Base-by-base conservation (phyloP, 1,140 invertebrate genomes). In the Gryon sp. region DNA sequence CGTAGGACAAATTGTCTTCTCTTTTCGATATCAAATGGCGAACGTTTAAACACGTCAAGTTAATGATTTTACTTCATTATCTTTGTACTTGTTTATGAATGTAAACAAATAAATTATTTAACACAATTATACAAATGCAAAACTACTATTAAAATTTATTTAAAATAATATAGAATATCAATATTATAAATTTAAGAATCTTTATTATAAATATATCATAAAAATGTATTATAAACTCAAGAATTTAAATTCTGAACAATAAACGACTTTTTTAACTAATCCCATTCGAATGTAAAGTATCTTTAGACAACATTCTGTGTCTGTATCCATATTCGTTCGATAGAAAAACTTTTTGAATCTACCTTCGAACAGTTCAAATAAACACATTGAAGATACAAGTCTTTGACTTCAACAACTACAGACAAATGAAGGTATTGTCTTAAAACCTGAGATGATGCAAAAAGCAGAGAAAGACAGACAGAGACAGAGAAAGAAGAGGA, bases 1-100 rank as follows among this genome's bases (percentile, higher is more conserved):
- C 72, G 26, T 57, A 46, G 74, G 74, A 78, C 78, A 80, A 80
- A 77, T 80, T 80, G 78, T 69, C 70, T 41, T 66, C 36, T 50
- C 68, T 32, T 66, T 65, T 57, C 28, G 59, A 55, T 24, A 34
- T 53, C 19, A 46, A 69, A 48, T 50, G 24, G 38, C 14, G 59
- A 69, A 55, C 65, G 36, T 70, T 78, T 60, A 66, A 52, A 12
- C n/a, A 55, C 28, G 68, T 68, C 53, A 68, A 48, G 36, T 19
- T 28, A 50, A 53, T 28, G 19, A 59, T 50, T 59, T 36, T 50
- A 19, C 11, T 38, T 22, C 20, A 26, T 26, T 6, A 40, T 18
- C 5, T 24, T 24, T 24, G 7, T 7, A 24, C 22, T 7, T 24
- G 22, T 4, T 24, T 24, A 7, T n/a, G n/a, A n/a, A n/a, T n/a